Conservation (phyloP, 2,888 invertebrate genomes). For the Drosophila mercatorum region DNA sequence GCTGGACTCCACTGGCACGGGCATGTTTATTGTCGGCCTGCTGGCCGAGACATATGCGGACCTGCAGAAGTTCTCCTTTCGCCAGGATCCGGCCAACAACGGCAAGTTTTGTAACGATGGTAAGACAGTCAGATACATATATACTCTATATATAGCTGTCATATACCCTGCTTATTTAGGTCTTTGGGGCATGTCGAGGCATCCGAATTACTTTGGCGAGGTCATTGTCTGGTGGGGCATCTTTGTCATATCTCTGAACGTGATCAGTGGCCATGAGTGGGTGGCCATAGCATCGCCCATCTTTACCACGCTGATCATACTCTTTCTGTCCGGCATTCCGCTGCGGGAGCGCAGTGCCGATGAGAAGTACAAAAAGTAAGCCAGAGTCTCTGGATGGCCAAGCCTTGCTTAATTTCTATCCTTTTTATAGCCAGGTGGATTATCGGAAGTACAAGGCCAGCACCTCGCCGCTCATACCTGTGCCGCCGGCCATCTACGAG, state of each 20-base stretch:
- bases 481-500: conserved; percentile 94
- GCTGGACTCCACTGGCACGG: conserved; percentile 93
- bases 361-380: conserved; percentile 94
- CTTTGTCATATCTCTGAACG: conserved; percentile 94
- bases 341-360: conserved; percentile 94
- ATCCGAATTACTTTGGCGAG: conserved; percentile 98
- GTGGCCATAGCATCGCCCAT: conserved; percentile 92
- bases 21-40: conserved; percentile 93
- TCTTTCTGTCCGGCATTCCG: conserved; percentile 96
- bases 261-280: conserved; percentile 94
- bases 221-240: conserved; percentile 97
- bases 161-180: conserved; percentile 84
- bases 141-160: background rate
- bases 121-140: conserved; percentile 78
- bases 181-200: conserved; percentile 94
- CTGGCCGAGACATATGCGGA: conserved; percentile 96
- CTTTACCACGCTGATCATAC: conserved; percentile 93
- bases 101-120: conserved; percentile 97
- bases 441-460: conserved; percentile 95
- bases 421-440: conserved; percentile 88
- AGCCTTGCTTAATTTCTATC: background rate
- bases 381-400: conserved; percentile 35
- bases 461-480: conserved; percentile 95
- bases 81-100: conserved; percentile 94
- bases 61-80: conserved; percentile 95